Evolutionary conservation across 1,140 invertebrate species (phyloP).

Genomic region (Cotesia typhae): DNA sequence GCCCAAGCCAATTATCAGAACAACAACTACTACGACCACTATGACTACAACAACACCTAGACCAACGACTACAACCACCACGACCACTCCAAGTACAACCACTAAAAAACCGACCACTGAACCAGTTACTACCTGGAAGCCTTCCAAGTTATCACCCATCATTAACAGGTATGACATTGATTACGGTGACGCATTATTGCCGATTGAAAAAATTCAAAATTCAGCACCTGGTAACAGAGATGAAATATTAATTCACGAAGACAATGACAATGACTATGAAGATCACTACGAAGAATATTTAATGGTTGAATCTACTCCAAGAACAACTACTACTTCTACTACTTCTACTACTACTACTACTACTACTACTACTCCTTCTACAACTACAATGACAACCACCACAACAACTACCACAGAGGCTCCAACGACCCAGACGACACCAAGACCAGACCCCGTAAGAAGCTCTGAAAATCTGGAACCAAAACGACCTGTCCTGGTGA

Average conservation of each 20-base stretch:
- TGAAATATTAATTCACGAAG: background rate
- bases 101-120: slow-evolving; percentile 40
- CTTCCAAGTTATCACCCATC: slow-evolving; percentile 51
- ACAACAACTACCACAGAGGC: slow-evolving; percentile 16
- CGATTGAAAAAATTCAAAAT: slow-evolving; percentile 37
- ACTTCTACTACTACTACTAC: slow-evolving; percentile 9
- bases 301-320: slow-evolving; percentile 14
- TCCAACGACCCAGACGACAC: slow-evolving; percentile 18
- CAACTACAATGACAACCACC: slow-evolving; percentile 7
- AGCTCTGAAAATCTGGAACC: too few relatives aligned
- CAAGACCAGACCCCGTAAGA: background rate
- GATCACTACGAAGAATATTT: slow-evolving; percentile 24
- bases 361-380: background rate
- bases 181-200: slow-evolving; percentile 46
- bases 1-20: slow-evolving; percentile 53
- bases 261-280: background rate
- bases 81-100: slow-evolving; percentile 35
- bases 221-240: slow-evolving; percentile 26
- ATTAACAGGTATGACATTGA: slow-evolving; percentile 52
- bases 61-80: slow-evolving; percentile 54
- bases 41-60: slow-evolving; percentile 51
- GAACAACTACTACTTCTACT: slow-evolving; percentile 19
- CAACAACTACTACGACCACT: slow-evolving; percentile 49
- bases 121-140: slow-evolving; percentile 31
- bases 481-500: slow-evolving; percentile 40